These are phyloP conservation scores for Scaptodrosophila latifasciaeformis DNA, from an alignment of 2,888 invertebrate species.

Conservation along the genomic window DNA sequence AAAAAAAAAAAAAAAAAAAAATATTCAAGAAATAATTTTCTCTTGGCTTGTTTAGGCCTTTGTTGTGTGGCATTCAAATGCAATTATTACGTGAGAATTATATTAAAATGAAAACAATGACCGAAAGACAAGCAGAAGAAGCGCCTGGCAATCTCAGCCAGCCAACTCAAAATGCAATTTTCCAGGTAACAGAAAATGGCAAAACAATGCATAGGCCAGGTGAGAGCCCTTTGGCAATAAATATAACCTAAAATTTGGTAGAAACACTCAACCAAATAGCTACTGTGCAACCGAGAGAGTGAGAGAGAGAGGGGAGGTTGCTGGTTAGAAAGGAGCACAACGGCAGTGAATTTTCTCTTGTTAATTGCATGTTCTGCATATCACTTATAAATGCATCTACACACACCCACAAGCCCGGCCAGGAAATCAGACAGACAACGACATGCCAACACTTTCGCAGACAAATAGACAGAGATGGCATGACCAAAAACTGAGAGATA, in stretches of 20 bases:
- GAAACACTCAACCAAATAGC: too few relatives aligned
- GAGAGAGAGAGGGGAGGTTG: background rate
- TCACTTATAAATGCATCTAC: conserved; percentile 66
- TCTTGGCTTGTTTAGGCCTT: too few relatives aligned
- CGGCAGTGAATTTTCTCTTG: conserved; percentile 63
- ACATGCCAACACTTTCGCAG: conserved; percentile 28
- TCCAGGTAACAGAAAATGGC: conserved; percentile 10
- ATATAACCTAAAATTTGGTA: too few relatives aligned
- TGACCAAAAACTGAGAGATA: too few relatives aligned
- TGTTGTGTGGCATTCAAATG: conserved; percentile 48
- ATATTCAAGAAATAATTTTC: too few relatives aligned
- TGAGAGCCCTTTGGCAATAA: background rate
- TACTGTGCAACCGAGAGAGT: background rate
- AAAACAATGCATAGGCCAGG: conserved; percentile 1
- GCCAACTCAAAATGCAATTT: conserved; percentile 40
- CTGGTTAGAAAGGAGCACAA: conserved; percentile 14
- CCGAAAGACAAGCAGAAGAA: conserved; percentile 17
- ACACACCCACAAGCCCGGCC: conserved; percentile 16
- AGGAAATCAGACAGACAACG: background rate
- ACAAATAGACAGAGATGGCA: conserved; percentile 3
- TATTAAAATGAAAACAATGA: conserved; percentile 69
- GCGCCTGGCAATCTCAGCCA: background rate
- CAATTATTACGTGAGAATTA: conserved; percentile 73
- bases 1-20: too few relatives aligned
- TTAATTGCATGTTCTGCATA: conserved; percentile 72